Evolutionary conservation across 2,113 vertebrate species (phyloP).

Genomic region (Epinephelus fuscoguttatus): DNA sequence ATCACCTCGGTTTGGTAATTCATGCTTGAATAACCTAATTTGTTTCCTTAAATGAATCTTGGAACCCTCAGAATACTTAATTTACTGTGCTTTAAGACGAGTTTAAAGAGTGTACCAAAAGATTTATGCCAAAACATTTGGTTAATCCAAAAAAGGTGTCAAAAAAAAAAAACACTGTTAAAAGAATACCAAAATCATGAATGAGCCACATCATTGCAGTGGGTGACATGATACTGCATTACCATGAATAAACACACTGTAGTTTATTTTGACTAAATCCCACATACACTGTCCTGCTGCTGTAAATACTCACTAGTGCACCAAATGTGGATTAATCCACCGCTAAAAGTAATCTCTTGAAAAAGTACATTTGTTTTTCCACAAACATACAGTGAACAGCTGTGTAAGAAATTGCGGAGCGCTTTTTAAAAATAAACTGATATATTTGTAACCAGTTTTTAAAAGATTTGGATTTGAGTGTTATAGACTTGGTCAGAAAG

Average conservation of each 20-base stretch:
- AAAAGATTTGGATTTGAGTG: not conserved
- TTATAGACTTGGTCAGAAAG: not conserved
- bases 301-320: not conserved
- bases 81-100: not conserved
- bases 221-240: too few relatives aligned
- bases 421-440: not conserved
- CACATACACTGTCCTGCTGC: not conserved
- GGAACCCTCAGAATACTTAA: too few relatives aligned
- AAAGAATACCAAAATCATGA: not conserved
- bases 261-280: not conserved
- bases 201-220: too few relatives aligned
- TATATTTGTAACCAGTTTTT: not conserved
- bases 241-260: not conserved
- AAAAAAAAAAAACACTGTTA: not conserved
- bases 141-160: not conserved
- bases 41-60: not conserved
- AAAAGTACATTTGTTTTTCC: not conserved
- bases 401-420: not conserved
- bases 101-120: not conserved
- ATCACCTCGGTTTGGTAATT: not conserved
- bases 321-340: not conserved
- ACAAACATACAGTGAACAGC: not conserved
- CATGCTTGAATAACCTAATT: not conserved
- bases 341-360: not conserved
- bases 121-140: not conserved